Base-by-base conservation (phyloP, 2,888 invertebrate genomes). In the Troides aeacus region DNA sequence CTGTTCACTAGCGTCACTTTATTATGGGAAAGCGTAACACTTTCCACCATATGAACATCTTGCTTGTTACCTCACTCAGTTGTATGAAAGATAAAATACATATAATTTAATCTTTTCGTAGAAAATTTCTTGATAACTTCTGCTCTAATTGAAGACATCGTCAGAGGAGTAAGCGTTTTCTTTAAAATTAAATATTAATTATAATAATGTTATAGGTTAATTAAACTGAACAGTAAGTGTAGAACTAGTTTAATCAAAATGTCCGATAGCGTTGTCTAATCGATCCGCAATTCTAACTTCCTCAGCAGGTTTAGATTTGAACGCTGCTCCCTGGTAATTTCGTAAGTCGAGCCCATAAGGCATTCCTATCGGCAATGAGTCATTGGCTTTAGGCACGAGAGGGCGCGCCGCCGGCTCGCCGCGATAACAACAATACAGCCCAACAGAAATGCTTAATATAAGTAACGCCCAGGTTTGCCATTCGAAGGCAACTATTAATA, bases 361-460 rank as follows among this genome's bases (percentile, higher is more conserved):
- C 81, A 83, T 84, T 84, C 80, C 77, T 84, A 86, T 85, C 82
- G 71, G 77, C 72, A 71, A 76, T 86, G 85, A 85, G 76, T 86
- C 85, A 87, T 73, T 71, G 77, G 71, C 72, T 68, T 72, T 71
- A 74, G 73, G 73, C 76, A 75, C 75, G 78, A 76, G 77, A 79
- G 78, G 81, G 82, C 78, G 79, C 74, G 77, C 76, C 78, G 70
- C 71, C 72, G 72, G 70, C 62, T 70, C 62, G 72, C 72, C 50
- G 62, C 73, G 78, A 79, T 79, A 78, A 77, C 76, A 78, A 83
- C 77, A 81, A 80, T 78, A 76, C 77, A 77, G 75, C 72, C 74
- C 66, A 72, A 73, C 74, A 70, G 75, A 70, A 72, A 75, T 75
- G 73, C 68, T 71, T 66, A 74, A 72, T 68, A 59, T 21, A 21